phyloP scores from a whole-genome alignment of 1,140 invertebrate species.

The Drosophila leontia region DNA sequence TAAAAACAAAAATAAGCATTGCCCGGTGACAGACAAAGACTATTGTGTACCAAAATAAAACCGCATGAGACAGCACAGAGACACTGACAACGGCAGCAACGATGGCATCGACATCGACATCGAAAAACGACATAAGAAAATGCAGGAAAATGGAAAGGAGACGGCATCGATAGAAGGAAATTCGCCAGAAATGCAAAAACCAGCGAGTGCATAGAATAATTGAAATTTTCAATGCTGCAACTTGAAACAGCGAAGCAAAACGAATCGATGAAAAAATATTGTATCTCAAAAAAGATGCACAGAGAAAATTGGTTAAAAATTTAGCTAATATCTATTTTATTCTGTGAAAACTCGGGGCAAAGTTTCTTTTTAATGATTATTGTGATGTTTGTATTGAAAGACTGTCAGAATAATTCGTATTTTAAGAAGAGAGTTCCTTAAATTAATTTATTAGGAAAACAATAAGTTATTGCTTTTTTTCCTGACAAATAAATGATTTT shows the following conservation, averaged over 20 bases:
- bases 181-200: constrained; percentile 34
- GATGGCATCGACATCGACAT: constrained; percentile 25
- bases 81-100: constrained; percentile 31
- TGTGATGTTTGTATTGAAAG: background rate
- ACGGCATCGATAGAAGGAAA: constrained; percentile 31
- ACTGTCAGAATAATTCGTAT: background rate
- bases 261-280: constrained; percentile 5
- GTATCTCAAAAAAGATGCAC: background rate
- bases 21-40: constrained; percentile 45
- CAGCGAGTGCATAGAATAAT: constrained; percentile 48
- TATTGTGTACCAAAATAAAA: constrained; percentile 74
- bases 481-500: background rate
- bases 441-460: too few species aligned
- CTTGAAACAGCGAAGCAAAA: constrained; percentile 31
- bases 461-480: background rate
- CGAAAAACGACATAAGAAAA: constrained; percentile 9
- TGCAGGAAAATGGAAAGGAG: constrained; percentile 32
- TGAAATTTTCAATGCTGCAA: constrained; percentile 57
- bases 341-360: background rate
- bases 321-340: too few species aligned
- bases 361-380: background rate
- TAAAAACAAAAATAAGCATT: constrained; percentile 64
- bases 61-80: constrained; percentile 37
- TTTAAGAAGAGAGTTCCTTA: too few species aligned
- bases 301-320: background rate